Base-by-base conservation (phyloP, 1,140 invertebrate species). In the Neodiprion pinetum region DNA sequence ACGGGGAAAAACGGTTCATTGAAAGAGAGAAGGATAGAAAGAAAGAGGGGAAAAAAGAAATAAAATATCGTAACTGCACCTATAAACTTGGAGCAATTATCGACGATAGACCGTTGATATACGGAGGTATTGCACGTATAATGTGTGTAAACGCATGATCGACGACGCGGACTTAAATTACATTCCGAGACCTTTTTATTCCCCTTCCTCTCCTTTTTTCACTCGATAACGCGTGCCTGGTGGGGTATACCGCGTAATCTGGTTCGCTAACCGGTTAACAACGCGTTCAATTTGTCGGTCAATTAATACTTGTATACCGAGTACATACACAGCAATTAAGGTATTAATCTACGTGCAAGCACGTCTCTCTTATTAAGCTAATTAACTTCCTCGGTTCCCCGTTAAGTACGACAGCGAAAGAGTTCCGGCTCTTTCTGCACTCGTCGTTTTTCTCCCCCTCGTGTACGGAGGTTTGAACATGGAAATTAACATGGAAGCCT, bases 271-370 rank as follows among this genome's bases (percentile, higher is more conserved):
- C 75, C 14, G 66, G 23, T 76, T 28, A 40, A 28, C 78, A 80
- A 78, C 78, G 77, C 79, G 80, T 82, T 78, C 78, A 78, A 80
- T 82, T 82, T 79, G 75, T 75, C 61, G 71, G 76, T 74, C 78
- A 79, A 81, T 81, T 80, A 80, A 80, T 78, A 77, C 28, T 40
- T 40, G 28, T 40, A 40, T 40, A 2, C 28, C 28, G 28, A 3
- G 28, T 40, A 40, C 5, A 61, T 61, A 61, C 53, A 61, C 11
- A 61, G 53, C n/a, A 61, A 61, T 61, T 61, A 61, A 61, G 53
- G 53, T 61, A 61, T 9, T 61, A 61, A 61, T 61, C 53, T 61
- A 40, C 28, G 9, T 61, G 9, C 53, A 17, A 17, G 5, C 11
- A 9, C n/a, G 53, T 5, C 11, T 61, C n/a, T 61, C 53, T 61